Evolutionary conservation across 1,140 invertebrate species (phyloP), one percentile per base, ranked within the genome.

Genomic region (Colletes latitarsis): DNA sequence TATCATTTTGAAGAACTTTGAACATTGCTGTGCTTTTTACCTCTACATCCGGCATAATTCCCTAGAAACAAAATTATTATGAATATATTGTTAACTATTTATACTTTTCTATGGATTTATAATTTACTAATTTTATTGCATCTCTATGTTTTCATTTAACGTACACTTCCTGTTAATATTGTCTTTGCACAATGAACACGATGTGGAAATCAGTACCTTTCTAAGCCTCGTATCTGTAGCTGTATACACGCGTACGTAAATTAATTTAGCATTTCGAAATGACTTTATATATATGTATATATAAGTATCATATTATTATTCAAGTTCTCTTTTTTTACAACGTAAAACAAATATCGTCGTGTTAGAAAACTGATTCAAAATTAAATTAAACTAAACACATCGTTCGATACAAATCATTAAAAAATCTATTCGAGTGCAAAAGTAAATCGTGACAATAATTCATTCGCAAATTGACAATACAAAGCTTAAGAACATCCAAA

Each of bases 1-100:
- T 94, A 55, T 95, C 94, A 89, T 95, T 95, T 64, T 88, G 90
- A 80, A 93, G 88, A 78, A 94, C 84, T 76, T 92, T 90, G 76
- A 91, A 92, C 15, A 91, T 85, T 64, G 15, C 63, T 3, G 77
- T 41, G 2, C 58, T 52, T 52, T 64, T 76, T 21, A 14, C 58
- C 12, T 39, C 17, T 15, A 46, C 12, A 4, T 19, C 62, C 12
- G 53, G 46, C 1, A 12, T 10, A 17, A 30, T 17, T 57, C 67
- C 53, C 82, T 77, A 14, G 63, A 82, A 81, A n/a, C 1, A 39
- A 75, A 21, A 17, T 41, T 39, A 39, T 41, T 39, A 5, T 66
- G 39, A 78, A 2, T 41, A 69, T 60, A 71, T 67, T 8, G 43
- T 67, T 1, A 69, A 60, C 10, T 39, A 46, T 39, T 9, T 5